These are phyloP conservation scores for Actinia equina DNA, from an alignment of 64 coral and sea anemone species.

Conservation along the genomic window DNA sequence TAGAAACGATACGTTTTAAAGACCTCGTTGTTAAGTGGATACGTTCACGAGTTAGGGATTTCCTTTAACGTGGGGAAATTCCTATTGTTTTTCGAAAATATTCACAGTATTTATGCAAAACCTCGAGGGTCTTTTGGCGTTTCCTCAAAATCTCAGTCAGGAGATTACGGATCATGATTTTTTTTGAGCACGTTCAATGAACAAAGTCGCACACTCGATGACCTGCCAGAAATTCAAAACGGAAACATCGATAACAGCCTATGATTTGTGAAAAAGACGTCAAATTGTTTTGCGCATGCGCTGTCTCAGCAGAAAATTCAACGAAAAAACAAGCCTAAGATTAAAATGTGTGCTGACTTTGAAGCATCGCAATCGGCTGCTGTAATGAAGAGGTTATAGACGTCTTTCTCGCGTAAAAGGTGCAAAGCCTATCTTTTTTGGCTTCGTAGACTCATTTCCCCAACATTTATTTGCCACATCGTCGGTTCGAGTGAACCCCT, in stretches of 20 bases:
- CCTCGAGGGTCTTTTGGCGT: slow-evolving; percentile 1
- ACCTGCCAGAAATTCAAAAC: neutral
- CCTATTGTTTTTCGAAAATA: slow-evolving; percentile 21
- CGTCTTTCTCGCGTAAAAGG: neutral
- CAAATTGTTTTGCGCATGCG: slow-evolving; percentile 26
- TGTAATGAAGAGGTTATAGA: neutral
- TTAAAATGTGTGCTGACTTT: neutral
- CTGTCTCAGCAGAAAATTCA: slow-evolving; percentile 5
- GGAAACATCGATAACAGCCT: neutral
- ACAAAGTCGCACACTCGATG: slow-evolving; percentile 19
- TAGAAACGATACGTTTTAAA: slow-evolving; percentile 17
- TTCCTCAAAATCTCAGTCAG: slow-evolving; percentile 15
- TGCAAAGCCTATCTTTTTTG: neutral
- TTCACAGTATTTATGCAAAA: slow-evolving; percentile 15
- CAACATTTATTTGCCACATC: neutral
- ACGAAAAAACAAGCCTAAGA: neutral
- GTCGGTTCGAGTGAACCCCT: neutral
- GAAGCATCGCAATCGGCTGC: neutral
- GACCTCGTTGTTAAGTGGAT: slow-evolving; percentile 20
- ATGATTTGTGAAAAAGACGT: slow-evolving; percentile 1
- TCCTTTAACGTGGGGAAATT: slow-evolving; percentile 30
- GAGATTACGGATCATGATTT: neutral
- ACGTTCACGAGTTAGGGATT: slow-evolving; percentile 19
- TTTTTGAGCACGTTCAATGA: slow-evolving; percentile 17
- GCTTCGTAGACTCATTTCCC: neutral